Evolutionary conservation across 1,140 invertebrate species (phyloP), one percentile per base, ranked within the genome.

Genomic region (Lucilia sericata): DNA sequence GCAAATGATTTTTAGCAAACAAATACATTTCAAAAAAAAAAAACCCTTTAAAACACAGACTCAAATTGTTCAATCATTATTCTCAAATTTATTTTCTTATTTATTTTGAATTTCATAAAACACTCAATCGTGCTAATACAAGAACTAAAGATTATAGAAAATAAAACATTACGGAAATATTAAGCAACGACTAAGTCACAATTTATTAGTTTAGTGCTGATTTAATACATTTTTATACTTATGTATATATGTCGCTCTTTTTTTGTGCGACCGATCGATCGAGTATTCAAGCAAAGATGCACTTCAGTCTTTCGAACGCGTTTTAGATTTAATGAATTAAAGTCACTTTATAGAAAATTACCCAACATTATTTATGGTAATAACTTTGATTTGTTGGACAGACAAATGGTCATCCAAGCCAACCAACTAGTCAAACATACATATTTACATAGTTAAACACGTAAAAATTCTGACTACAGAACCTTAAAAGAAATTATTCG

Each of bases 271-370:
- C 13, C 17, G 51, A 55, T 12, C 51, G 5, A 55, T 7, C 25
- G 25, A 49, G 5, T 49, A 49, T 49, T 49, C 9, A 49, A 55
- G 51, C 10, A 12, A 42, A 42, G 42, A 42, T 42, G 42, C 55
- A 60, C 55, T 60, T 60, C 17, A 60, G n/a, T 5, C 2, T 21
- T 9, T 70, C 19, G 21, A 21, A 70, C 19, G 65, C 19, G 19
- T 70, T 70, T 70, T 21, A 21, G 65, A 70, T 70, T 70, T 70
- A 70, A 70, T 70, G 65, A 70, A 70, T 70, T 70, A 70, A 70
- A 70, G 65, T 70, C 65, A 70, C 65, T 70, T 70, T 70, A 70
- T 70, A 21, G 65, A 25, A 70, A 70, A 70, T 70, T 70, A 70
- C 19, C n/a, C 19, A 70, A 70, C 65, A 70, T 70, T 21, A 70